Evolutionary conservation across 2,113 vertebrate genomes (phyloP).

Genomic region (Nycticryphes semicollaris): DNA sequence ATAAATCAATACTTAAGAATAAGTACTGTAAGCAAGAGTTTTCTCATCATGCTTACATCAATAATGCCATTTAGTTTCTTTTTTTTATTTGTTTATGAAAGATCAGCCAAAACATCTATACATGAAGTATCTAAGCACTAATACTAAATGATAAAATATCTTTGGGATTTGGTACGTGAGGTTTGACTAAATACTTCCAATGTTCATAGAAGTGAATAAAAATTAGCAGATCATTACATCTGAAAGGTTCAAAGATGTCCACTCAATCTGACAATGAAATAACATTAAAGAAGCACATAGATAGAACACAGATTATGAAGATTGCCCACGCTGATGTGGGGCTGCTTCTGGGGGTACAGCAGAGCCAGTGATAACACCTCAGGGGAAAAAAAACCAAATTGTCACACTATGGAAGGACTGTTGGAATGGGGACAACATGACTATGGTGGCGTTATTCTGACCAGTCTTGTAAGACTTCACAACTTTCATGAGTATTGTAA

Average conservation of each 20-base stretch:
- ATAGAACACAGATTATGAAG: background rate
- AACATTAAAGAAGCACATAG: background rate
- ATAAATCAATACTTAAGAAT: background rate
- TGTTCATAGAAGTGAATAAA: background rate
- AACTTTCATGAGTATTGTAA: background rate
- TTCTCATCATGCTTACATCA: background rate
- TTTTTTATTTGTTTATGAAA: background rate
- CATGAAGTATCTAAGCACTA: background rate
- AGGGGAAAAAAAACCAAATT: background rate
- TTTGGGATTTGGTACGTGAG: background rate
- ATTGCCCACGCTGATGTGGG: background rate
- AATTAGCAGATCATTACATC: background rate
- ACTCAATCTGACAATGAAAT: background rate
- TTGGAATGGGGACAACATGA: background rate
- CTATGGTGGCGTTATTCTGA: background rate
- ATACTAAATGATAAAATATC: background rate
- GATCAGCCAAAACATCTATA: background rate
- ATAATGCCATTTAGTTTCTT: background rate
- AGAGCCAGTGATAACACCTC: background rate
- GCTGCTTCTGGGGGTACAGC: background rate
- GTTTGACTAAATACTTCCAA: background rate
- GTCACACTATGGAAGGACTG: background rate
- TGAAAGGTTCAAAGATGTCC: background rate
- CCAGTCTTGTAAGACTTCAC: background rate
- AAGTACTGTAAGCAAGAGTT: background rate